phyloP scores from a whole-genome alignment of 2,888 invertebrate species.

The Acronicta psi region DNA sequence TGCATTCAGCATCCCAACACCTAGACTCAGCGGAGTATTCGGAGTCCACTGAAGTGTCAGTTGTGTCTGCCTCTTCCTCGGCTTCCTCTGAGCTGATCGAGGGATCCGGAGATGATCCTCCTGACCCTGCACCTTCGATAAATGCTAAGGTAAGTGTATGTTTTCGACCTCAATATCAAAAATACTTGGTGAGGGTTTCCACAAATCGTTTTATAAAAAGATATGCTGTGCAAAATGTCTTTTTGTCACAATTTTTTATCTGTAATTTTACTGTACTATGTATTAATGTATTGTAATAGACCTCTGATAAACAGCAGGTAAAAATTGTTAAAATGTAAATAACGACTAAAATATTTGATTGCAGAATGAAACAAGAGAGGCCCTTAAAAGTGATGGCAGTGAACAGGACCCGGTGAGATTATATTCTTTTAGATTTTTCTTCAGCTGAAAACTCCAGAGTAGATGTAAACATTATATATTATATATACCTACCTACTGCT shows the following conservation, averaged over 20 bases:
- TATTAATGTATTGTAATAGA: too few species aligned
- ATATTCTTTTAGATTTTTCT: background rate
- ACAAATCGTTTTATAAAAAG: too few species aligned
- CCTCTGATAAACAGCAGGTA: too few species aligned
- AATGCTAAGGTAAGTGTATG: slow-evolving; percentile 64
- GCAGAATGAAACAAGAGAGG: slow-evolving; percentile 92
- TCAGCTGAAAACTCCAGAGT: background rate
- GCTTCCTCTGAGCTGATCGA: slow-evolving; percentile 73
- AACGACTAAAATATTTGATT: slow-evolving; percentile 26
- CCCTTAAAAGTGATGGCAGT: slow-evolving; percentile 92
- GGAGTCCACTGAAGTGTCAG: slow-evolving; percentile 78
- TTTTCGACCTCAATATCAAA: background rate
- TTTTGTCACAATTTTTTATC: too few species aligned
- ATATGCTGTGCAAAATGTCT: too few species aligned
- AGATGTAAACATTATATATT: background rate
- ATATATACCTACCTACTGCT: too few species aligned
- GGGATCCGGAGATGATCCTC: slow-evolving; percentile 84
- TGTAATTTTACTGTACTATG: too few species aligned
- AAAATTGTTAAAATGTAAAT: background rate
- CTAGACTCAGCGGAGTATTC: slow-evolving; percentile 71
- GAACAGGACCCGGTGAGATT: slow-evolving; percentile 93
- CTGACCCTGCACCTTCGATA: slow-evolving; percentile 65
- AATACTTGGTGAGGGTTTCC: too few species aligned
- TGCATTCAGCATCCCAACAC: slow-evolving; percentile 72
- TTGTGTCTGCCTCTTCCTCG: slow-evolving; percentile 68